Conservation (phyloP, 2,113 vertebrate species). For the Trematocara variabile region DNA sequence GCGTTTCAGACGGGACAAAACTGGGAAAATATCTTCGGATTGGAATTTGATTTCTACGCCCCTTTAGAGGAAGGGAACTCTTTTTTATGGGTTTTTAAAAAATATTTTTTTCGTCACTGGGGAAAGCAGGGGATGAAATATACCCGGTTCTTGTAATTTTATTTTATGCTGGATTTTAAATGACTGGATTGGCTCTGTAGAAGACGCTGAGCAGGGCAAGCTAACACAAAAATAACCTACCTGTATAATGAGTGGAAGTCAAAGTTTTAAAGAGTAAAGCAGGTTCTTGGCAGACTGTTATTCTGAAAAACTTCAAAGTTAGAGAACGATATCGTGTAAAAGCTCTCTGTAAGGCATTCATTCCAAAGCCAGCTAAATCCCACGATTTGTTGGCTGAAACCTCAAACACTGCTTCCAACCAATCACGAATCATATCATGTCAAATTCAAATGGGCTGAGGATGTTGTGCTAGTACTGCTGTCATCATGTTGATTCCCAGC, state of each 20-base stretch:
- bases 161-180: neutral
- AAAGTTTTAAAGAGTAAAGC: neutral
- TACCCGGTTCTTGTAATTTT: neutral
- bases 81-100: neutral
- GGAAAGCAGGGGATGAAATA: rapidly evolving
- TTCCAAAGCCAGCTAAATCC: neutral
- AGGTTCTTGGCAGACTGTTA: neutral
- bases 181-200: neutral
- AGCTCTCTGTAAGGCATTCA: neutral
- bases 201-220: neutral
- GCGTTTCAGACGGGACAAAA: neutral
- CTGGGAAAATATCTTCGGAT: neutral
- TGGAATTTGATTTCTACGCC: neutral
- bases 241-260: neutral
- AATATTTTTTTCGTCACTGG: rapidly evolving
- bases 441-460: neutral
- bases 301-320: neutral
- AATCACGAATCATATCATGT: neutral
- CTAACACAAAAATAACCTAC: neutral
- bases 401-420: neutral
- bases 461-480: neutral
- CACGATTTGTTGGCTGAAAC: neutral
- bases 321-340: neutral
- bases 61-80: neutral
- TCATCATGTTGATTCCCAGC: neutral